Conservation (phyloP, 2,113 vertebrate genomes). For the Kryptolebias marmoratus region DNA sequence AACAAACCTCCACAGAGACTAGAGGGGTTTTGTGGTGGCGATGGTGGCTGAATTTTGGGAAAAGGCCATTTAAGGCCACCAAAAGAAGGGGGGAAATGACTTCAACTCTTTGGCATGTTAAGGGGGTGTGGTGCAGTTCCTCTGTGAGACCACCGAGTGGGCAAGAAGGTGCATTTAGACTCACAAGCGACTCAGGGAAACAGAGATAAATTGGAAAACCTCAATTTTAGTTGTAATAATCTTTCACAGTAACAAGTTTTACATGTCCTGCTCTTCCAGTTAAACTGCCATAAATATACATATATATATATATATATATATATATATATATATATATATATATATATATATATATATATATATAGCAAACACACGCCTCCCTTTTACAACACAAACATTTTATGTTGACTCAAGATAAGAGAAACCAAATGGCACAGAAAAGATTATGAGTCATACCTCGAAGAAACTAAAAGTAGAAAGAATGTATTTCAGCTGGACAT, state of each 20-base stretch:
- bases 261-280: neutral
- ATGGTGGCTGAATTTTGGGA: conserved; percentile 2
- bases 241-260: neutral
- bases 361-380: conserved; percentile 11
- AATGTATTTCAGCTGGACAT: neutral
- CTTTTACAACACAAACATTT: neutral
- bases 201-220: neutral
- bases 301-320: no score
- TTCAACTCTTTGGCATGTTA: conserved; percentile 58
- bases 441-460: neutral
- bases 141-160: conserved; percentile 8
- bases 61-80: conserved; percentile 36
- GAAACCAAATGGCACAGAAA: neutral
- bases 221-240: neutral
- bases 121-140: conserved; percentile 61
- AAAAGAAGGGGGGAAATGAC: conserved; percentile 67
- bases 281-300: conserved; percentile 29
- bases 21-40: neutral
- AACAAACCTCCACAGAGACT: neutral
- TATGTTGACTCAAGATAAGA: conserved; percentile 25
- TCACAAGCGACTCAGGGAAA: neutral
- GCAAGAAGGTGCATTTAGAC: conserved; percentile 9
- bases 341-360: no score
- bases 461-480: conserved; percentile 3
- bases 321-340: no score